A percentile compares a stretch with the other conserved stretches of the same genome.
Conservation (phyloP, 2,888 invertebrate genomes). For the Melipona bicolor region DNA sequence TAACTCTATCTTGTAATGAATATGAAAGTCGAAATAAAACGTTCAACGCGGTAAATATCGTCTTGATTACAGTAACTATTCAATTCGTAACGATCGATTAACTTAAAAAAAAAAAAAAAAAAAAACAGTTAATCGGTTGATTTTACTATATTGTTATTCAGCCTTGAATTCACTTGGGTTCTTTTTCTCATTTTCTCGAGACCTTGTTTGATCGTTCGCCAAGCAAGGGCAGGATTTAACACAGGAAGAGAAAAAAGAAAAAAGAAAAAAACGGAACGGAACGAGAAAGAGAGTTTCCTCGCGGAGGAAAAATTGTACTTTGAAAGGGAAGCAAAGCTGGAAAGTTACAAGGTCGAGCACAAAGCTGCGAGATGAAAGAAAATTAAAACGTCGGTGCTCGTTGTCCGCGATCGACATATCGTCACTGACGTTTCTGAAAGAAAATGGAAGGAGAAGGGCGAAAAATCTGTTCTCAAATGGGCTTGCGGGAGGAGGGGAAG, state of each 20-base stretch:
- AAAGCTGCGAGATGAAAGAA: neutral
- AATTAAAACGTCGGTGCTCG: neutral
- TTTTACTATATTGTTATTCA: too few species aligned
- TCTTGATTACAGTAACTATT: too few species aligned
- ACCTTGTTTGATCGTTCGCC: neutral
- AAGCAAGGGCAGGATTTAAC: neutral
- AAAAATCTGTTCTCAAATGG: conserved; percentile 32
- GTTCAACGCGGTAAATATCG: too few species aligned
- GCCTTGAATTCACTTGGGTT: too few species aligned
- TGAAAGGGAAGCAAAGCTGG: neutral
- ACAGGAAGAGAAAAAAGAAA: neutral
- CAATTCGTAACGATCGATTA: too few species aligned
- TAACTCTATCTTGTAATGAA: neutral
- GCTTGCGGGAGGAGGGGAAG: conserved; percentile 5
- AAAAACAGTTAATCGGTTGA: too few species aligned
- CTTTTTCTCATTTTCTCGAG: too few species aligned
- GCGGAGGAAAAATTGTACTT: neutral
- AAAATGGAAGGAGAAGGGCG: too few species aligned
- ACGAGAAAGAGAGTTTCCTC: neutral
- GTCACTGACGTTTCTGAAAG: too few species aligned
- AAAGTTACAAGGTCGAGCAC: neutral
- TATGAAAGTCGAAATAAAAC: too few species aligned
- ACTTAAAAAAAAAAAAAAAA: too few species aligned
- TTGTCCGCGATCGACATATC: neutral
- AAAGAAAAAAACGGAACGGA: neutral